Conservation (phyloP, 2,797 vertebrate species). For the Oceanodroma leucorhoa region DNA sequence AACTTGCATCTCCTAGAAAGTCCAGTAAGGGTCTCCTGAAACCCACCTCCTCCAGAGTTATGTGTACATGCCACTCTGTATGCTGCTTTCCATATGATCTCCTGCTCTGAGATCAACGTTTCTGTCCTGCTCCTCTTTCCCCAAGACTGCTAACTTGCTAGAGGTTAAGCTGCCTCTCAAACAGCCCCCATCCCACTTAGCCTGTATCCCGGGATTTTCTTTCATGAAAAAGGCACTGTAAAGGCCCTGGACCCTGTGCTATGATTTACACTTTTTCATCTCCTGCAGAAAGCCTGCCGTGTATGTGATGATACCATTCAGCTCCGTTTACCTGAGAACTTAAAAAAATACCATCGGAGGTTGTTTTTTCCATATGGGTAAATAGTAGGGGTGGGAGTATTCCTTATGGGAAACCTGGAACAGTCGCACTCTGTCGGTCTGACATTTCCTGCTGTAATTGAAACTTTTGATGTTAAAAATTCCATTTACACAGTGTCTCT, state of each 20-base stretch:
- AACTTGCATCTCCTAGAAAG: not conserved
- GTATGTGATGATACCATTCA: constrained; percentile 60
- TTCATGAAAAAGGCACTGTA: constrained; percentile 47
- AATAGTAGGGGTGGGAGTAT: constrained; percentile 52
- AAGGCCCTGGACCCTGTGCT: not conserved
- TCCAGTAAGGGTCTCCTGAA: not conserved
- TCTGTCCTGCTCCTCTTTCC: not conserved
- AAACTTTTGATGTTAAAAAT: constrained; percentile 57
- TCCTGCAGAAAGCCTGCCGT: constrained; percentile 42
- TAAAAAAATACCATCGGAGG: constrained; percentile 29
- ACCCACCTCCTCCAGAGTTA: not conserved
- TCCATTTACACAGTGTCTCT: constrained; percentile 46
- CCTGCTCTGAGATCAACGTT: not conserved
- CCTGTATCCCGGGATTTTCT: not conserved
- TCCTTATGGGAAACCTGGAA: constrained; percentile 57
- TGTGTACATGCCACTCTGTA: not conserved
- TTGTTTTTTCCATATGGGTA: constrained; percentile 49
- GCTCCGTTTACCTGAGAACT: constrained; percentile 57
- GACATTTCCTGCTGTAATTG: constrained; percentile 61
- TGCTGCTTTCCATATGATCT: not conserved
- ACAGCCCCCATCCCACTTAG: constrained; percentile 2
- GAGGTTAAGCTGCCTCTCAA: not conserved
- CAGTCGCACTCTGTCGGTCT: constrained; percentile 59
- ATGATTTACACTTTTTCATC: constrained; percentile 45
- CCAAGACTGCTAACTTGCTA: not conserved